Evolutionary conservation across 2,888 invertebrate genomes (phyloP).

Genomic region (Lutraria lutraria): DNA sequence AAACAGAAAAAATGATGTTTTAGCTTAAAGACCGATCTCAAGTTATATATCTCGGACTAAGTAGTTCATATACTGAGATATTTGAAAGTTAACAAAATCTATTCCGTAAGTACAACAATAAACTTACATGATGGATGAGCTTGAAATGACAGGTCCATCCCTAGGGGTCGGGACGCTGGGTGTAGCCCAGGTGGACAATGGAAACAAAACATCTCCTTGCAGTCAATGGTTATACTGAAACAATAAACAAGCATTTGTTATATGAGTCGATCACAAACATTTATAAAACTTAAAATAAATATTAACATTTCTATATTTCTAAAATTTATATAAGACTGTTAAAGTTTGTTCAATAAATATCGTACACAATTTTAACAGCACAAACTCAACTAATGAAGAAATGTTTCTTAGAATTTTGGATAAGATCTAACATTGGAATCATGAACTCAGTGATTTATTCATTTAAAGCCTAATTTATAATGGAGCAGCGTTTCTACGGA

Average conservation of each 20-base stretch:
- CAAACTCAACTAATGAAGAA: background rate
- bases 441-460: too few relatives aligned
- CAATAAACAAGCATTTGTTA: background rate
- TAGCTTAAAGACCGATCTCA: too few relatives aligned
- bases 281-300: too few relatives aligned
- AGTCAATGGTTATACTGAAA: background rate
- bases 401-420: background rate
- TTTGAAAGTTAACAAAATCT: too few relatives aligned
- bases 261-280: background rate
- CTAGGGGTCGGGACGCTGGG: slow-evolving; percentile 79
- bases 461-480: too few relatives aligned
- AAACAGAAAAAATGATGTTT: too few relatives aligned
- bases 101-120: background rate
- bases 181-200: slow-evolving; percentile 83
- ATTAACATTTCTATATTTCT: too few relatives aligned
- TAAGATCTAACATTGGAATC: too few relatives aligned
- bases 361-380: background rate
- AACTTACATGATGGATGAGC: slow-evolving; percentile 82
- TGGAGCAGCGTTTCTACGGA: too few relatives aligned
- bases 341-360: background rate
- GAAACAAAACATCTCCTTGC: slow-evolving; percentile 81
- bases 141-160: slow-evolving; percentile 80
- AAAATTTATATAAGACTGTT: background rate
- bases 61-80: background rate
- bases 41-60: too few relatives aligned